These are phyloP conservation scores for Cromileptes altivelis DNA, from an alignment of 2,113 vertebrate species.

Conservation along the genomic window DNA sequence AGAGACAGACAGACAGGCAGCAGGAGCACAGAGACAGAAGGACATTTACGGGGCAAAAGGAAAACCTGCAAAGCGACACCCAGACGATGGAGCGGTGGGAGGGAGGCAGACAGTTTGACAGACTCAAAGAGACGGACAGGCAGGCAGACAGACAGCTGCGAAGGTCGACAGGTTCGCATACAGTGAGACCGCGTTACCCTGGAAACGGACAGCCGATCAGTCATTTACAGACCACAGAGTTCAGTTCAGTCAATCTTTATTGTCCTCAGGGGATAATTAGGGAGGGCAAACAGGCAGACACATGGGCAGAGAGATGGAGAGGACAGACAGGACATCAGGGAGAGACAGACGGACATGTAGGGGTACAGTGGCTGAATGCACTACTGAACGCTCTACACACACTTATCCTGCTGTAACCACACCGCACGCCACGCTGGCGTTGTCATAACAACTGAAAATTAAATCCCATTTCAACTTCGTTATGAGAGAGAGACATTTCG, in stretches of 20 bases:
- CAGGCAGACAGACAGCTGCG: slow-evolving; percentile 36
- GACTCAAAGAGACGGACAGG: slow-evolving; percentile 5
- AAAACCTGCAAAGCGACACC: slow-evolving; percentile 1
- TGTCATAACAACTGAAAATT: slow-evolving; percentile 55
- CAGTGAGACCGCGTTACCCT: slow-evolving; percentile 48
- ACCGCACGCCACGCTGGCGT: background rate
- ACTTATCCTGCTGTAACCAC: too few relatives aligned
- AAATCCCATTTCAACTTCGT: background rate
- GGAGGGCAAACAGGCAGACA: slow-evolving; percentile 34
- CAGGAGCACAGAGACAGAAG: background rate
- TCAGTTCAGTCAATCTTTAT: slow-evolving; percentile 54
- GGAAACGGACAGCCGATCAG: slow-evolving; percentile 57
- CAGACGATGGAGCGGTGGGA: background rate
- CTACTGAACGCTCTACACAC: slow-evolving; percentile 14
- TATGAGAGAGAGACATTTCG: background rate
- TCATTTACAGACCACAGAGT: slow-evolving; percentile 57
- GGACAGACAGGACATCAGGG: background rate
- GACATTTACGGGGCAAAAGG: background rate
- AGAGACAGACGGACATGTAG: slow-evolving; percentile 1
- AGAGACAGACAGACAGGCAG: background rate
- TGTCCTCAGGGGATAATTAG: slow-evolving; percentile 66
- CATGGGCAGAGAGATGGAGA: background rate
- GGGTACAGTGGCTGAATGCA: background rate
- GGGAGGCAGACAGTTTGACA: slow-evolving; percentile 4
- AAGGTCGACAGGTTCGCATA: slow-evolving; percentile 61